Evolutionary conservation across 2,113 vertebrate genomes (phyloP), one percentile per base, ranked within the genome.

Genomic region (Phrynosoma platyrhinos): DNA sequence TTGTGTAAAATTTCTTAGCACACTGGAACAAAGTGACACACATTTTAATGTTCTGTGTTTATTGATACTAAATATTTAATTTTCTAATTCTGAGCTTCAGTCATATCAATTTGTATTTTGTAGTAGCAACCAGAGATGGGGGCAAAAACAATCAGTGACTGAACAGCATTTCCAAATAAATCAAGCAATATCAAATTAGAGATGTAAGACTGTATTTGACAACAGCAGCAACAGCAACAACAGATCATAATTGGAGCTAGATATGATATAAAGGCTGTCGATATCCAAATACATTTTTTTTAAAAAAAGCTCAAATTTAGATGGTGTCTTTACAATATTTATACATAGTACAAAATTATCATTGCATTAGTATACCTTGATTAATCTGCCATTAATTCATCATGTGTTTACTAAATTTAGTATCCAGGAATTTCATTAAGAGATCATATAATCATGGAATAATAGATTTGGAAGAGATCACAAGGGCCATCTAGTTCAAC

Each of bases 111-210:
- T 91, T 81, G n/a, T 64, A 23, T 32, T 72, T 80, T 86, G 87
- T 85, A 42, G 83, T 0, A 36, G 25, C 27, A 88, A 87, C 79
- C 0, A 90, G 85, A 80, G 36, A 20, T 12, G 93, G 47, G 47
- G 47, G 85, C 87, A 88, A 90, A 91, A 90, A 66, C 91, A 83
- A 69, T 76, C 89, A 82, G 72, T 76, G 32, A 76, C 42, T 21
- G 86, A 36, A 82, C 0, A 0, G 10, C 16, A 88, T 47, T 85
- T 27, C 2, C 85, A 62, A 9, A 83, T 91, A 87, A 82, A 52
- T 79, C 32, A 79, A 55, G 79, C 21, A 27, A 27, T 42, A 71
- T 30, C 52, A 88, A 90, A 20, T 85, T 32, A 79, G 78, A 85
- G 55, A 27, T 23, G 16, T 20, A 0, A 32, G 5, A 9, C 3